phyloP scores from a whole-genome alignment of 2,113 vertebrate genomes.

The Bambusicola thoracicus region DNA sequence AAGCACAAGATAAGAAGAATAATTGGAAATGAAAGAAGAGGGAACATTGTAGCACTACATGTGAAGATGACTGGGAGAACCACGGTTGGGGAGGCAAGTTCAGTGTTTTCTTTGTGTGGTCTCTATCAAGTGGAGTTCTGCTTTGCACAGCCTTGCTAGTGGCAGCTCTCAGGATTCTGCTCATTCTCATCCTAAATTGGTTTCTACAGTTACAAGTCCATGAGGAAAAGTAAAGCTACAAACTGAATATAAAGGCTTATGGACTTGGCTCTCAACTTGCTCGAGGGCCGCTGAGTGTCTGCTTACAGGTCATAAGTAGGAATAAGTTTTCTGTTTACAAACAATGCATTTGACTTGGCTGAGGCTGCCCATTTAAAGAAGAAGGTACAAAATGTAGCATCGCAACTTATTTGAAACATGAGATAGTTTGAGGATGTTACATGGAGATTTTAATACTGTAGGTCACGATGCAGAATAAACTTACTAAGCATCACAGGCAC shows the following conservation, averaged over 20 bases:
- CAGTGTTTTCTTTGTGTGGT: conserved; percentile 10
- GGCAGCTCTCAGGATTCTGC: conserved; percentile 37
- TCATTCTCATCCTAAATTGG: conserved; percentile 45
- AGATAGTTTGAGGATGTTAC: background rate
- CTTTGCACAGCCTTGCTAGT: background rate
- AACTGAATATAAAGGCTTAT: conserved; percentile 50
- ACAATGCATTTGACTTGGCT: background rate
- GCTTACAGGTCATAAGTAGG: background rate
- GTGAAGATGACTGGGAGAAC: background rate
- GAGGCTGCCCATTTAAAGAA: background rate
- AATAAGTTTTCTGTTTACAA: conserved; percentile 34
- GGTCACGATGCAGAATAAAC: background rate
- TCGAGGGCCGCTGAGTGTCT: background rate
- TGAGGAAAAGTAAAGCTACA: conserved; percentile 16
- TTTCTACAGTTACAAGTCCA: conserved; percentile 43
- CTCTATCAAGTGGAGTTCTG: conserved; percentile 17
- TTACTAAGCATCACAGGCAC: background rate
- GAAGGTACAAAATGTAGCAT: background rate
- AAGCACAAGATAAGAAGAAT: background rate
- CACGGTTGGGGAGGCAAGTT: background rate
- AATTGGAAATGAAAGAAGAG: background rate
- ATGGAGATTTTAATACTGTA: background rate
- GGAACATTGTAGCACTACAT: background rate
- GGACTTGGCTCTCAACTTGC: conserved; percentile 12
- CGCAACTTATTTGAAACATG: background rate